These are phyloP conservation scores for Crenichthys baileyi DNA, from an alignment of 2,797 vertebrate species.

Conservation along the genomic window DNA sequence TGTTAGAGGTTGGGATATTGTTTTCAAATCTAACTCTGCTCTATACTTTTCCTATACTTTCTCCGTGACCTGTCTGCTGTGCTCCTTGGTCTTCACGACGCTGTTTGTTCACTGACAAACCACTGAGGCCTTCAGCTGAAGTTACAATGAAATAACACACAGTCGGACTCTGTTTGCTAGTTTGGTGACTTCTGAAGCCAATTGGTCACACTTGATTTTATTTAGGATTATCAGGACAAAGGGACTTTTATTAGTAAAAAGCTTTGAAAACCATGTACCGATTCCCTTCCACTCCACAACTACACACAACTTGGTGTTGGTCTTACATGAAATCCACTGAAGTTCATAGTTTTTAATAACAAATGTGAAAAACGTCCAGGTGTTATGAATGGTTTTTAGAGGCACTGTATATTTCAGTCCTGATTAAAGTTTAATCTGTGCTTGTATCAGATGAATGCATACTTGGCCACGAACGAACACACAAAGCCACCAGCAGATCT, in stretches of 20 bases:
- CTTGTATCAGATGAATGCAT: neutral
- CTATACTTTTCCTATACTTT: no score
- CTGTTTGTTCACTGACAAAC: neutral
- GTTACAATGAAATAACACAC: neutral
- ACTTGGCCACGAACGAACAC: constrained; percentile 6
- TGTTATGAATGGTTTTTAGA: neutral
- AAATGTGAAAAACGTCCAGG: neutral
- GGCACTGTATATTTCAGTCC: neutral
- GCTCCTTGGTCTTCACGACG: no score
- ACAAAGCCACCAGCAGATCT: constrained; percentile 21
- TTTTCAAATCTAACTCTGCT: no score
- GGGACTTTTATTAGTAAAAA: neutral
- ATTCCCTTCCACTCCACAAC: neutral
- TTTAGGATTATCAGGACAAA: neutral
- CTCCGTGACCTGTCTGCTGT: no score
- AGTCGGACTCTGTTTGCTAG: neutral
- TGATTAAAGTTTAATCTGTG: constrained; percentile 9
- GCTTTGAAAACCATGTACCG: neutral
- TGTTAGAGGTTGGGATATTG: no score
- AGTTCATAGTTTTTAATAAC: neutral
- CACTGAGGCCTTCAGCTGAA: neutral
- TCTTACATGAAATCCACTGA: neutral
- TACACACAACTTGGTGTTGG: neutral
- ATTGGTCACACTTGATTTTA: neutral
- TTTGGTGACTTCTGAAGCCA: neutral